Evolutionary conservation across 2,113 vertebrate species (phyloP).

Genomic region (Tamias sibiricus): DNA sequence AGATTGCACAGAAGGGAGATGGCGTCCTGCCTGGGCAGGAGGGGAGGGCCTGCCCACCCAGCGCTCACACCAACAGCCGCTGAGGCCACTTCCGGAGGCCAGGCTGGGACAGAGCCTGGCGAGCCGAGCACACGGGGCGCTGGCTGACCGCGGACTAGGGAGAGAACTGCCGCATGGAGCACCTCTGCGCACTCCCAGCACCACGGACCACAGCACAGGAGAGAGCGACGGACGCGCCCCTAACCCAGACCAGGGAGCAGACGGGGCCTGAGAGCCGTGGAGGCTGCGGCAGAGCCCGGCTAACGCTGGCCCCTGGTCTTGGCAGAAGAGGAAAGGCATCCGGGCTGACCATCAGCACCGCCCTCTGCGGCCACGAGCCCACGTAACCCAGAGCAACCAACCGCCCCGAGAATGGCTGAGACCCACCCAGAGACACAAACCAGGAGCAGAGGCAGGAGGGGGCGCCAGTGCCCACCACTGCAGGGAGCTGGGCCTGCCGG

Average conservation of each 20-base stretch:
- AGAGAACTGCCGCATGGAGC: background rate
- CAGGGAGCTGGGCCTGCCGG: background rate
- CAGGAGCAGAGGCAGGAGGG: too few relatives aligned
- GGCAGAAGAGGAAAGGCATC: too few relatives aligned
- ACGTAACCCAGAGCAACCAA: too few relatives aligned
- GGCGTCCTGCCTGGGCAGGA: background rate
- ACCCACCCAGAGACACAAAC: background rate
- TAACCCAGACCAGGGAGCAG: too few relatives aligned
- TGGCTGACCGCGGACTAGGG: background rate
- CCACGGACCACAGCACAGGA: background rate
- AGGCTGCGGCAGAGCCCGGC: too few relatives aligned
- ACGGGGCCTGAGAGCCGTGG: too few relatives aligned
- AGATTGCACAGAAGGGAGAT: background rate
- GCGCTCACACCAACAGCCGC: background rate
- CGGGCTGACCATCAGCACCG: too few relatives aligned
- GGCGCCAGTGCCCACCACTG: accelerated
- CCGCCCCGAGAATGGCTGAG: accelerated
- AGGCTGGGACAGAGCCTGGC: accelerated
- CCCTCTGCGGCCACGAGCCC: too few relatives aligned
- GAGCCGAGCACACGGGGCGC: background rate
- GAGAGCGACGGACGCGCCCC: background rate
- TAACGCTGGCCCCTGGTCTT: too few relatives aligned
- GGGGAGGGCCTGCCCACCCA: background rate
- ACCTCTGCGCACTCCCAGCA: background rate
- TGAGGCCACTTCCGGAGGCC: background rate